Evolutionary conservation across 2,888 invertebrate species (phyloP), one percentile per base, ranked within the genome.

Genomic region (Ectropis crepuscularia): DNA sequence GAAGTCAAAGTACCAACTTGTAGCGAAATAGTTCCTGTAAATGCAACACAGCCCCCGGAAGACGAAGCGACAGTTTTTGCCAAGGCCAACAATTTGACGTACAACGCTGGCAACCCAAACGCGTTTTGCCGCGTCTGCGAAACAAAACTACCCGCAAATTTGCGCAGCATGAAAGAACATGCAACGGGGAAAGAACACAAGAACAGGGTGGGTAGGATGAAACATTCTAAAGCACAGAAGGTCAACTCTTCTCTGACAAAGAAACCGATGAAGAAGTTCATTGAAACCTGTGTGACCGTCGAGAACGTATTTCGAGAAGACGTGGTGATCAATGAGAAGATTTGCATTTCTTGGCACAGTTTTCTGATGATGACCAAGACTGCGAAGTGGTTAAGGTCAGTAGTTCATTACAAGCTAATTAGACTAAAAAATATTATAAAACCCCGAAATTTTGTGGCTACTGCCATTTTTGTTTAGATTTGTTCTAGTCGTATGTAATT

Each of bases 91-190:
- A 53, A 74, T 11, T 43, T 82, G 0, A 72, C 72, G n/a, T 78
- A 74, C 63, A 75, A 76, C 28, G 28, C 68, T 39, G 61, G 65
- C n/a, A 70, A 67, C 1, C 48, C 60, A 0, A 71, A 70, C 50
- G 77, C 77, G 11, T 77, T 69, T 42, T 82, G 81, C 51, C 71
- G 67, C 12, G 41, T 61, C 11, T 82, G 81, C 66, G 59, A 73
- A 43, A 70, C 72, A 2, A 74, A 65, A 53, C 57, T 82, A 2
- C 76, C 78, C 0, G 74, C 77, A 2, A 66, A 74, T 4, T 28
- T 81, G 2, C 71, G 68, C 8, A 69, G 71, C 16, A 76, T 85
- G 74, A 75, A 75, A 54, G 80, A 83, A 59, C 84, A 85, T 53
- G 74, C 80, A 0, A 39, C 63, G 6, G 84, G 82, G 8, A 68